Evolutionary conservation across 2,888 invertebrate species (phyloP), one percentile per base, ranked within the genome.

Genomic region (Cantharis flavilabris): DNA sequence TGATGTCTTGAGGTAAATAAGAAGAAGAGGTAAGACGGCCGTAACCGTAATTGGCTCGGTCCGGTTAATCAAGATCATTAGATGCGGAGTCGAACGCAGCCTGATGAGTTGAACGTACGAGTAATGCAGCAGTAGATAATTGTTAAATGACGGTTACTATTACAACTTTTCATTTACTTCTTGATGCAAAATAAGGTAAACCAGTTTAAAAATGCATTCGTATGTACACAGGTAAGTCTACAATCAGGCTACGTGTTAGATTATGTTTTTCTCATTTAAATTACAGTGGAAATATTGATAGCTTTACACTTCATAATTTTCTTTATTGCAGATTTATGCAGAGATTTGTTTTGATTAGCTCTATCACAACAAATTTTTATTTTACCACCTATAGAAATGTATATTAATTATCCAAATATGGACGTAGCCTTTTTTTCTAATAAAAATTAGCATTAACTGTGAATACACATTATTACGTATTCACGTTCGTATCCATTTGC

Each of bases 21-120:
- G 49, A 49, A 78, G 78, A 76, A 72, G 75, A 78, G 64, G 70
- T 69, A 73, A 78, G 78, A 75, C 20, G 77, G 72, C 72, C 67
- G 72, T 77, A 78, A 71, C 72, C 72, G 69, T 73, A 75, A 78
- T 78, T 78, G 78, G 76, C 72, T 78, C 71, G 73, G 78, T 72
- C 78, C 75, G 78, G 78, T 78, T 75, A 78, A 78, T 78, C 78
- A 78, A 78, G 78, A 78, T 78, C 78, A 78, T 78, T 78, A 78
- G 78, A 77, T 69, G 75, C 65, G 75, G 71, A 77, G 72, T 77
- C 72, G 74, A 75, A 76, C 78, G 67, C 73, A 78, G 73, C 73
- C 76, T 77, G 75, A 77, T 65, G 78, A 78, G 78, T 78, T 78
- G 78, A 78, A 78, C 71, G 78, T 71, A 71, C 78, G 78, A 69